Evolutionary conservation across 2,888 invertebrate species (phyloP).

Genomic region (Imbricaverruca yamaguchii): DNA sequence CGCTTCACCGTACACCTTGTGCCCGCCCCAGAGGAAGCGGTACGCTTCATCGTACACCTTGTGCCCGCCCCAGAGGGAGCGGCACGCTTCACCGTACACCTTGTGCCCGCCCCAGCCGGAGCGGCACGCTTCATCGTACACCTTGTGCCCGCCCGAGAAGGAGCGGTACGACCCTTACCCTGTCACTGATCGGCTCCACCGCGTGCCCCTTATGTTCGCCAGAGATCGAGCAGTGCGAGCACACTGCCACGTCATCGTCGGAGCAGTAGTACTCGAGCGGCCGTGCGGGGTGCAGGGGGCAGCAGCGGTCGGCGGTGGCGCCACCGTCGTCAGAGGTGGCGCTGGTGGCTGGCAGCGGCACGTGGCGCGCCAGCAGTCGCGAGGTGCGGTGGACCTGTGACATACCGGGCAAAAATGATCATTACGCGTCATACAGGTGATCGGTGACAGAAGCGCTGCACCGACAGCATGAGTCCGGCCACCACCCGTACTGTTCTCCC

Average conservation of each 20-base stretch:
- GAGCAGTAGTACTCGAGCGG: constrained; percentile 13
- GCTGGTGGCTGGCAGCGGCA: neutral
- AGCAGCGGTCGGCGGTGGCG: neutral
- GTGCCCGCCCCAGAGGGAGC: neutral
- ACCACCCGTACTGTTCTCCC: too few species aligned
- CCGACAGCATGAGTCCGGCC: too few species aligned
- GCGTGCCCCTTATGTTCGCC: neutral
- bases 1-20: too few species aligned
- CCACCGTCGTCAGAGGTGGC: neutral
- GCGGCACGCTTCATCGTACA: too few species aligned
- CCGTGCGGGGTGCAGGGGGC: neutral
- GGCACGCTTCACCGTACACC: too few species aligned
- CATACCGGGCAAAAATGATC: neutral
- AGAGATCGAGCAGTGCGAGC: constrained; percentile 7
- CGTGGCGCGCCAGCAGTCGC: neutral
- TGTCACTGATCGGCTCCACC: neutral
- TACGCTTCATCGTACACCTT: too few species aligned
- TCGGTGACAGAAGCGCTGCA: too few species aligned
- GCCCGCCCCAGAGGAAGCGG: neutral
- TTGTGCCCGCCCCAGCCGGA: too few species aligned
- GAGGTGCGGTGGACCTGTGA: neutral
- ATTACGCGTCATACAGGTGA: too few species aligned
- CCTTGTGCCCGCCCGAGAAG: too few species aligned
- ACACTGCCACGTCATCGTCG: neutral
- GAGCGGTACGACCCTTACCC: neutral